Evolutionary conservation across 2,113 vertebrate species (phyloP), one percentile per base, ranked within the genome.

Genomic region (Dipodomys stephensi): DNA sequence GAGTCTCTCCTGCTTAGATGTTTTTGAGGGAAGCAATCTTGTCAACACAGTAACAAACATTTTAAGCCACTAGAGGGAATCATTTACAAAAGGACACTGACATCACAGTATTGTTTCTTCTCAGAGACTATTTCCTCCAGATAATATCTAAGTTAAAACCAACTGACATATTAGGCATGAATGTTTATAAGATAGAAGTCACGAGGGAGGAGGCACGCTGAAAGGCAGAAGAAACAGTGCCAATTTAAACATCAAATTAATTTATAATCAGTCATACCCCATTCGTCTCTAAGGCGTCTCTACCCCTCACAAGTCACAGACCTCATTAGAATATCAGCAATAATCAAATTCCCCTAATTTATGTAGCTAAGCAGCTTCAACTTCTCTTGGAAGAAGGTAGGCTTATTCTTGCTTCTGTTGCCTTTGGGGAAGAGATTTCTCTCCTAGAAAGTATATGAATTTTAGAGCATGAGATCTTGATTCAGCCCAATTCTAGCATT

Each of bases 31-130:
- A n/a, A 80, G 68, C 90, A 91, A 74, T 82, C 64, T 89, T 92
- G 84, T 88, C 79, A 90, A 87, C 44, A 77, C 8, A 92, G 28
- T 89, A 44, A 94, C 82, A 95, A 93, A 95, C 78, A 57, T 68
- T 92, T 92, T 82, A 85, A 92, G 67, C 77, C 95, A 90, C 87
- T 94, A 83, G 27, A 85, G 85, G 93, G 84, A 89, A 83, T 92
- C 71, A 0, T 88, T 92, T 90, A 90, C 90, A 95, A 95, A 94
- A 92, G 85, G 82, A 94, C 78, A 94, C 39, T 9, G 32, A n/a
- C 11, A 83, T 22, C 60, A 64, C 0, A n/a, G 6, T 15, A 10
- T 25, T 65, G 53, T 57, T 93, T 67, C 27, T 27, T 83, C 62
- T 74, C 19, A 67, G 53, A 77, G 23, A 5, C 44, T 44, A 20